Base-by-base conservation (phyloP, 2,888 invertebrate species). In the Drosophila sordidula region DNA sequence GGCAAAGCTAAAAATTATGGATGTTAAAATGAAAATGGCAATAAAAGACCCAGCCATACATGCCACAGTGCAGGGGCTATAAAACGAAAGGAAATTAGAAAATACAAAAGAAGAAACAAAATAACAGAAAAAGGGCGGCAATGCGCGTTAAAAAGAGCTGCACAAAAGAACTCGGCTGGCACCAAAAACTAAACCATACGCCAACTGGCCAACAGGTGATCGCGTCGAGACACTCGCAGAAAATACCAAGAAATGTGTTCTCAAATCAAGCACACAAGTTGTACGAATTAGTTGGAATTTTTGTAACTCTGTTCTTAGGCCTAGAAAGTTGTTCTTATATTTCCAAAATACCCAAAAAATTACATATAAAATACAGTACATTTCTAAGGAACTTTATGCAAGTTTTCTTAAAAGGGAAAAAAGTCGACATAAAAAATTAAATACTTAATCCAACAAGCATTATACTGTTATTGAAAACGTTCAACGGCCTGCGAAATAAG, bases 1-100 rank as follows among this genome's bases (percentile, higher is more conserved):
- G 66, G 61, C 72, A 68, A 69, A 82, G 77, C 59, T 52, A 32
- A 66, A 80, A 69, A 79, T 86, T 72, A 80, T 86, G 83, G 56
- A 68, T 86, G 80, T 68, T 57, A 80, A 83, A 73, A 29, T 66
- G 64, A 77, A 80, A 80, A 86, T 76, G 69, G 80, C 69, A 70
- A 79, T 82, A 82, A 87, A 87, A 66, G 51, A 32, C 58, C 38
- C 26, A 47, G 45, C 47, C 44, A 16, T 32, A 41, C 34, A 34
- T 6, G 34, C 34, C 34, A 34, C 34, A 34, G 4, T 49, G 34
- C 41, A 32, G 44, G 41, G 9, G 36, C 29, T 16, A 45, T 70
- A 55, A 65, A 61, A 54, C 22, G 58, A 55, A 63, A 63, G 70
- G 52, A 83, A 80, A 87, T 83, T 83, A 83, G 84, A 80, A 83